phyloP scores from a whole-genome alignment of 2,797 vertebrate species.

The Artibeus lituratus region DNA sequence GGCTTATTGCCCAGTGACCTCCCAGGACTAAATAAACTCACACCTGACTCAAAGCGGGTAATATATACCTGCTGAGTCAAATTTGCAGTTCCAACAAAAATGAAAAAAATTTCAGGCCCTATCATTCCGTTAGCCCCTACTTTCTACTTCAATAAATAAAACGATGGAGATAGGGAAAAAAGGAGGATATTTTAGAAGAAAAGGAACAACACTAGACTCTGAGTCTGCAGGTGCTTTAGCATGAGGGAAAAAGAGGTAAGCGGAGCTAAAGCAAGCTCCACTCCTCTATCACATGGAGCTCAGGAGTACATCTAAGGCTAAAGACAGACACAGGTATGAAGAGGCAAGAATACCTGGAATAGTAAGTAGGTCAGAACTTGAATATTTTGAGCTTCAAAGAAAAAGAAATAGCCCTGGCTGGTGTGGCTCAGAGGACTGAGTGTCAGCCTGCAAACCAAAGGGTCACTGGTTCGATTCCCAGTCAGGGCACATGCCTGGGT shows the following conservation, averaged over 20 bases:
- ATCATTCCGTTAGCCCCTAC: not conserved
- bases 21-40: constrained; percentile 1
- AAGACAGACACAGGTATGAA: not conserved
- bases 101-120: not conserved
- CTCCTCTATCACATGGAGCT: not conserved
- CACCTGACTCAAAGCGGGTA: not conserved
- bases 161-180: not conserved
- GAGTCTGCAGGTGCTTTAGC: not conserved
- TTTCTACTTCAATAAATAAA: constrained; percentile 12
- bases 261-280: not conserved
- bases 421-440: too few relatives aligned
- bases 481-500: too few relatives aligned
- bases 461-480: too few relatives aligned
- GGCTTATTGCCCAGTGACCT: not conserved
- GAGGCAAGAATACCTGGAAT: not conserved
- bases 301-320: not conserved
- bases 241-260: not conserved
- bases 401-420: not conserved
- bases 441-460: too few relatives aligned
- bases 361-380: not conserved
- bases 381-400: not conserved
- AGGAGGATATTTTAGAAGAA: not conserved
- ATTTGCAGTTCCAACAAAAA: constrained; percentile 25
- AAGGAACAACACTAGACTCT: not conserved
- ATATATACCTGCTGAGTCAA: constrained; percentile 1